Base-by-base conservation (phyloP, 2,797 vertebrate species). In the Tiaroga cobitis region DNA sequence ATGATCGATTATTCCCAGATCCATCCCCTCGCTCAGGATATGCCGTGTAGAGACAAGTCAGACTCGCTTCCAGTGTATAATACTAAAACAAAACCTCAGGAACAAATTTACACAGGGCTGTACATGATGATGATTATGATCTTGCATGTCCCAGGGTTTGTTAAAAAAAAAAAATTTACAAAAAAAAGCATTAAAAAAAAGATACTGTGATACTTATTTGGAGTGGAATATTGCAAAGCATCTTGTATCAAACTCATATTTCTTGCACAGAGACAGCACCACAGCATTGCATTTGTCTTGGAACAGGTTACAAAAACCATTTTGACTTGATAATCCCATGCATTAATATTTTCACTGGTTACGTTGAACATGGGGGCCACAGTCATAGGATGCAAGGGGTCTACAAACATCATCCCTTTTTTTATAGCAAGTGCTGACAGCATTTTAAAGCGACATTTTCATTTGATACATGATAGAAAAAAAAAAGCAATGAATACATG, bases 1-100 rank as follows among this genome's bases (percentile, higher is more conserved):
- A 77, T 41, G 32, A 54, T 72, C 41, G 46, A 49, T 49, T 69
- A 63, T 49, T 82, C 65, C 75, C 56, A 19, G 21, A 37, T 32
- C 68, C 69, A 32, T 83, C 87, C 91, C 91, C 81, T 81, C 86
- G 34, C n/a, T 51, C 84, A 91, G 92, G 87, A 90, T 85, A 89
- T 87, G 87, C 93, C 88, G 88, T 88, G 87, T 91, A 91, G 83
- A 90, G 91, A 94, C 91, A 87, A 91, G 91, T 93, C 92, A 92
- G 91, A 94, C 92, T 91, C 90, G 89, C 88, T 93, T 96, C 95
- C 95, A 96, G 95, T 96, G 95, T 96, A 96, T 95, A 93, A 92
- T 94, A 95, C 94, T 95, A 88, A 90, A 90, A 93, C 86, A 92
- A 90, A 94, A 94, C 94, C 92, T 95, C 93, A 94, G 91, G 93